Evolutionary conservation across 2,113 vertebrate genomes (phyloP).

Genomic region (Phylloscopus whistleri): DNA sequence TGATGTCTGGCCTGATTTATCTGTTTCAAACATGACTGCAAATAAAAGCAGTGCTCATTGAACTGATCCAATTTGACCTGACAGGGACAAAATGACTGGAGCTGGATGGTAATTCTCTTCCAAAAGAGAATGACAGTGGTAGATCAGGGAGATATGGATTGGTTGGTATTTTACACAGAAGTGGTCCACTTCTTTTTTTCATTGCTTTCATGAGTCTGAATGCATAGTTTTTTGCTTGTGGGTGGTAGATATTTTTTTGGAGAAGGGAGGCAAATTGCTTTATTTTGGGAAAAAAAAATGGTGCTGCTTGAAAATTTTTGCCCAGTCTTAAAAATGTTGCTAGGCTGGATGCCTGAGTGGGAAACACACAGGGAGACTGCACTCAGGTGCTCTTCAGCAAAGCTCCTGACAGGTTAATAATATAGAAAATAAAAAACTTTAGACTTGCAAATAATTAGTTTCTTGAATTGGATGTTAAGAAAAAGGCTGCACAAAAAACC

Average conservation of each 20-base stretch:
- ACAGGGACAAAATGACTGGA: constrained; percentile 47
- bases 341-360: background rate
- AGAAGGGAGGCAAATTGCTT: background rate
- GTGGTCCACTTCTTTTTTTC: background rate
- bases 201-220: background rate
- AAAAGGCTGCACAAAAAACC: background rate
- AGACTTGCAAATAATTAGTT: background rate
- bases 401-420: background rate
- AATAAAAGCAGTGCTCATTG: constrained; percentile 4
- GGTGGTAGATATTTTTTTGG: background rate
- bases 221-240: background rate
- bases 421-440: background rate
- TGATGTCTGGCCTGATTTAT: constrained; percentile 50
- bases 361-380: background rate
- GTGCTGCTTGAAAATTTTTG: background rate
- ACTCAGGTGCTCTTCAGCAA: background rate
- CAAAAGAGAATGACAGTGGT: constrained; percentile 7
- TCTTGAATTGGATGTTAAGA: background rate
- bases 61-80: constrained; percentile 52
- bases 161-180: background rate
- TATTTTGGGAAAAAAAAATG: background rate
- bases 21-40: constrained; percentile 13
- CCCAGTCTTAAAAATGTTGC: background rate
- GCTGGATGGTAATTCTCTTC: constrained; percentile 15
- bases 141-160: background rate